A percentile compares a stretch with the other conserved stretches of the same genome.
These are phyloP conservation scores for Sitta carolinensis DNA, from an alignment of 2,797 vertebrate genomes.

Conservation along the genomic window DNA sequence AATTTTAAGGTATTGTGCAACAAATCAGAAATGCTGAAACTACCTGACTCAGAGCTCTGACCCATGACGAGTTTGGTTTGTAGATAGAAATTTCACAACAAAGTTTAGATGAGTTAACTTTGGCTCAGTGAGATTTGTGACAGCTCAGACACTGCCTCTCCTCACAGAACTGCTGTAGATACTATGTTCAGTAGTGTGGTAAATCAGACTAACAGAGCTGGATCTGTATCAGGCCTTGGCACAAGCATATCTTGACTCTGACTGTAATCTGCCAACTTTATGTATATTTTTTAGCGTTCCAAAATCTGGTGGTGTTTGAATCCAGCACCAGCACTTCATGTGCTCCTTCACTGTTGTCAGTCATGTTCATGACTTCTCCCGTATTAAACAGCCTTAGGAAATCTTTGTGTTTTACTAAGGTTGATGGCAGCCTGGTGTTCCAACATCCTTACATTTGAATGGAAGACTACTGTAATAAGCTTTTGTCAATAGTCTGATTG, in stretches of 20 bases:
- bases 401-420: neutral
- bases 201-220: neutral
- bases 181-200: accelerated
- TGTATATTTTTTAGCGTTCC: neutral
- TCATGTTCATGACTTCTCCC: neutral
- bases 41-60: neutral
- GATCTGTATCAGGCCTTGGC: neutral
- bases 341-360: neutral
- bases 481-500: neutral
- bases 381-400: neutral
- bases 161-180: neutral
- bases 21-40: neutral
- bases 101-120: neutral
- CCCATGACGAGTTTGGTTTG: neutral
- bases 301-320: neutral
- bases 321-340: neutral
- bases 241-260: neutral
- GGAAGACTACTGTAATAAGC: neutral
- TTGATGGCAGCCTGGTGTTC: neutral
- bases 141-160: neutral
- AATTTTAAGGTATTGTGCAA: neutral
- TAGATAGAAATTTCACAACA: neutral
- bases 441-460: neutral
- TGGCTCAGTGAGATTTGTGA: neutral
- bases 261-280: neutral